Evolutionary conservation across 2,888 invertebrate species (phyloP).

Genomic region (Protodeltote pygarga): DNA sequence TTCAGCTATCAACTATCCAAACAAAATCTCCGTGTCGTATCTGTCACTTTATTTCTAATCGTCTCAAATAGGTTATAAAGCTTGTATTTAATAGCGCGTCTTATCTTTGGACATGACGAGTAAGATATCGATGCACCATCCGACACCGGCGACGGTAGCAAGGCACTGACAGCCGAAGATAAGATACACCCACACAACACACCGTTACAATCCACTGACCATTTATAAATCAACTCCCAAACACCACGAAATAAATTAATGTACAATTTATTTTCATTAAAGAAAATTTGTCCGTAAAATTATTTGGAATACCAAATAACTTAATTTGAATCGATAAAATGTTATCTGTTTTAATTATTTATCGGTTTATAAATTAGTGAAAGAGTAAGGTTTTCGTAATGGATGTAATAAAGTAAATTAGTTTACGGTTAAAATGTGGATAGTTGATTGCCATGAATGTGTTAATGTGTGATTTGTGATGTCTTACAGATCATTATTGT

Average conservation of each 20-base stretch:
- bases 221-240: slow-evolving; percentile 43
- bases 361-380: slow-evolving; percentile 23
- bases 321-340: slow-evolving; percentile 41
- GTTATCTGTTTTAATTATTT: slow-evolving; percentile 37
- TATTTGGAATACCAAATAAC: slow-evolving; percentile 37
- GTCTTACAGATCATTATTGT: too few species aligned
- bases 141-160: slow-evolving; percentile 33
- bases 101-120: slow-evolving; percentile 69
- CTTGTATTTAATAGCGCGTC: slow-evolving; percentile 65
- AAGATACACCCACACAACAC: too few species aligned
- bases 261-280: slow-evolving; percentile 42
- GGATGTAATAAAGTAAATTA: slow-evolving; percentile 25
- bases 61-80: slow-evolving; percentile 27
- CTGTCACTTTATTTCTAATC: slow-evolving; percentile 14
- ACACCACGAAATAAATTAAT: slow-evolving; percentile 34
- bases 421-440: slow-evolving; percentile 21
- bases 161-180: slow-evolving; percentile 56
- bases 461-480: slow-evolving; percentile 11
- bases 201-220: slow-evolving; percentile 63
- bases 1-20: not conserved
- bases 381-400: slow-evolving; percentile 25
- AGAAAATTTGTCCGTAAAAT: slow-evolving; percentile 34
- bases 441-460: slow-evolving; percentile 8
- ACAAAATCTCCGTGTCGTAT: not conserved
- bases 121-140: slow-evolving; percentile 61